These are phyloP conservation scores for Picus viridis DNA, from an alignment of 2,797 vertebrate species.

Conservation along the genomic window DNA sequence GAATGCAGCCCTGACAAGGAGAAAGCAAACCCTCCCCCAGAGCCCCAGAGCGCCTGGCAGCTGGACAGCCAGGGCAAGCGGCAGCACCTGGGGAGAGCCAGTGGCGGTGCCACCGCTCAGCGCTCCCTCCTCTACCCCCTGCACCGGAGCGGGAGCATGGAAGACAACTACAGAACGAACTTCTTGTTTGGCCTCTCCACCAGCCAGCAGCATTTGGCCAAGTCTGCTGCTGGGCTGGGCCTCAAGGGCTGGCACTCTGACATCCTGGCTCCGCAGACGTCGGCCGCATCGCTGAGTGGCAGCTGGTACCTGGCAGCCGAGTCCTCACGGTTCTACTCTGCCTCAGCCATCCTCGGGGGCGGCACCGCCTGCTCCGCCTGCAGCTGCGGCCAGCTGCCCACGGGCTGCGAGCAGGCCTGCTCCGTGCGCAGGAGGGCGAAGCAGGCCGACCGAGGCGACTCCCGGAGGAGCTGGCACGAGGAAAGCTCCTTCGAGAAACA, in stretches of 20 bases:
- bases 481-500: constrained; percentile 98
- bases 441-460: constrained; percentile 84
- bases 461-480: constrained; percentile 94
- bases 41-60: constrained; percentile 53
- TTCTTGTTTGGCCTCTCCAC: constrained; percentile 88
- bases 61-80: constrained; percentile 67
- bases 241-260: constrained; percentile 96
- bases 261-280: constrained; percentile 85
- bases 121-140: constrained; percentile 74
- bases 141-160: constrained; percentile 88
- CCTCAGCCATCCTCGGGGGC: constrained; percentile 82
- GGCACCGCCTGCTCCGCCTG: constrained; percentile 73
- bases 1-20: constrained; percentile 90
- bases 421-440: constrained; percentile 86
- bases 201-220: constrained; percentile 89
- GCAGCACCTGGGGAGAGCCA: constrained; percentile 39
- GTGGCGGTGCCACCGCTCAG: constrained; percentile 3
- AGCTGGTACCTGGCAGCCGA: constrained; percentile 92
- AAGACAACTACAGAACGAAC: constrained; percentile 82
- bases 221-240: constrained; percentile 74
- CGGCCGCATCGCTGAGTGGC: constrained; percentile 79
- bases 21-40: constrained; percentile 49
- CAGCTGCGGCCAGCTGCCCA: constrained; percentile 85
- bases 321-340: constrained; percentile 87
- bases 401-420: constrained; percentile 73